These are phyloP conservation scores for Melanargia galathea DNA, from an alignment of 2,888 invertebrate species.

Conservation along the genomic window DNA sequence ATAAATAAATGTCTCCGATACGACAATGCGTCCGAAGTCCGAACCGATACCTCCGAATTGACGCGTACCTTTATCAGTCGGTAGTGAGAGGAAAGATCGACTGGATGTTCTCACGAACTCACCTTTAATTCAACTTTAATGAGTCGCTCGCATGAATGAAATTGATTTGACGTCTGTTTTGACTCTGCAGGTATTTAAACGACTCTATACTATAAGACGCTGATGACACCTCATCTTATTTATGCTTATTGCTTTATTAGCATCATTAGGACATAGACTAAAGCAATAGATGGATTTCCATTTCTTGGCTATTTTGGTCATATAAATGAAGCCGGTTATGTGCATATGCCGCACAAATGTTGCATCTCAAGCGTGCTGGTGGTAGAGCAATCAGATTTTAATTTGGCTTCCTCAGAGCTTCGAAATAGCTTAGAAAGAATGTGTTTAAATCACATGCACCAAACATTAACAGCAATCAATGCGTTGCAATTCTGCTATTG, in stretches of 20 bases:
- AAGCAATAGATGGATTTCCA: not conserved
- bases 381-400: too few species aligned
- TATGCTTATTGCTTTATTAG: slow-evolving; percentile 41
- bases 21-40: not conserved
- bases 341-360: not conserved
- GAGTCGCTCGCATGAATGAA: slow-evolving; percentile 78
- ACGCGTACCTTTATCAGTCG: slow-evolving; percentile 50
- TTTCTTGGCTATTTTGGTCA: too few species aligned
- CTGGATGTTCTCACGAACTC: slow-evolving; percentile 73
- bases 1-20: not conserved
- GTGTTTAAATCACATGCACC: too few species aligned
- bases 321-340: not conserved
- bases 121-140: slow-evolving; percentile 78
- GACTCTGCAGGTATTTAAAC: slow-evolving; percentile 54
- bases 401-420: too few species aligned
- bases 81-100: slow-evolving; percentile 60
- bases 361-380: too few species aligned
- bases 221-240: slow-evolving; percentile 47
- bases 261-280: slow-evolving; percentile 23
- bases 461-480: too few species aligned
- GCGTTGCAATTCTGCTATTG: too few species aligned
- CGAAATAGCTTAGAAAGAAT: too few species aligned
- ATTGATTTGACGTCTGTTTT: slow-evolving; percentile 77
- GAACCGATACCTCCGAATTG: not conserved
- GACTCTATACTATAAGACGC: slow-evolving; percentile 32